Evolutionary conservation across 2,888 invertebrate species (phyloP).

Genomic region (Isoperla grammatica): DNA sequence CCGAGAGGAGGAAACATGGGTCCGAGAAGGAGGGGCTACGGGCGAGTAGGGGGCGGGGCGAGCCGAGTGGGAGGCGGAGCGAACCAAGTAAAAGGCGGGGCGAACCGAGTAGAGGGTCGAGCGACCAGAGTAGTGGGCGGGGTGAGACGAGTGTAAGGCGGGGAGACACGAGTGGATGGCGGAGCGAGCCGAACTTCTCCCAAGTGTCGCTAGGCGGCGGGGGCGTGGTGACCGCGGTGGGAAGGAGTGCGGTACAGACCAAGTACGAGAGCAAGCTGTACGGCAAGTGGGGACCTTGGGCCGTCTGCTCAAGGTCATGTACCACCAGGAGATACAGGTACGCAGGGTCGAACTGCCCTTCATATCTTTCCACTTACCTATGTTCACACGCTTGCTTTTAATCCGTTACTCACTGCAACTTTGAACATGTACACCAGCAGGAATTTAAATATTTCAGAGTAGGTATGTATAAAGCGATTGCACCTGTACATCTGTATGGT

Average conservation of each 20-base stretch:
- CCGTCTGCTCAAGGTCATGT: constrained; percentile 71
- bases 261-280: constrained; percentile 41
- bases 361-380: too few species aligned
- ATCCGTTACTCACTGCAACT: too few species aligned
- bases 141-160: not conserved
- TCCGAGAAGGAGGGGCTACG: too few species aligned
- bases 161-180: not conserved
- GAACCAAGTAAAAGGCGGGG: not conserved
- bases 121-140: too few species aligned
- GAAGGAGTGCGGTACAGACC: not conserved
- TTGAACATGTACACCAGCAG: too few species aligned
- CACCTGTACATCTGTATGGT: too few species aligned
- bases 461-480: too few species aligned
- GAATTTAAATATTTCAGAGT: too few species aligned
- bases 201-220: not conserved
- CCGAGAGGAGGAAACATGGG: too few species aligned
- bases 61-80: too few species aligned
- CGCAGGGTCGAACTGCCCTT: too few species aligned
- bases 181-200: not conserved
- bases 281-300: constrained; percentile 80
- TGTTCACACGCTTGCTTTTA: too few species aligned
- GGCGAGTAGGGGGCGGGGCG: not conserved
- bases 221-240: not conserved
- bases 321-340: constrained; percentile 71
- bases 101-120: not conserved